Base-by-base conservation (phyloP, 2,113 vertebrate genomes). In the Pangasianodon hypophthalmus region DNA sequence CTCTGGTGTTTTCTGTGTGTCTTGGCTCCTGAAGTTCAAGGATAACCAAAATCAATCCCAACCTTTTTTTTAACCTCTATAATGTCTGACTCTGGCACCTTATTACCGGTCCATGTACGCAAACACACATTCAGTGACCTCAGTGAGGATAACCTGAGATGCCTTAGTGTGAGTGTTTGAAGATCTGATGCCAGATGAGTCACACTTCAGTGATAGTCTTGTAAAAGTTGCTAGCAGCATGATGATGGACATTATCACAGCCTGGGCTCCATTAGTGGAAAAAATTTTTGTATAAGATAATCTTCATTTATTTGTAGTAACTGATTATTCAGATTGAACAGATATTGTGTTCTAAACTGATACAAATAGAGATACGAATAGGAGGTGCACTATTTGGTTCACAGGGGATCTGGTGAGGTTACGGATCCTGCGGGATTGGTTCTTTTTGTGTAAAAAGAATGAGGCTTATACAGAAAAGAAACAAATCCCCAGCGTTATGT, bases 141-240 rank as follows among this genome's bases (percentile, higher is more conserved):
- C 67, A 73, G 48, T n/a, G 19, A 19, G 26, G 79, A 81, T 84
- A 84, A 86, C 44, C 50, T 69, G 56, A 88, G 50, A 88, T 89
- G 89, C 56, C 18, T 82, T 10, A 56, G 75, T 90, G 92, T 87
- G 73, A 90, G 82, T 88, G 84, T 87, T 89, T 91, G 50, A 69
- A 67, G 90, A 73, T 79, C 24, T 84, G 84, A 13, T 91, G 87
- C 71, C 80, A 69, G 41, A 21, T 62, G 77, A 77, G 87, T 90
- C 41, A 86, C 87, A 91, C 91, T 85, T 77, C 85, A 48, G 41
- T 69, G 52, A 85, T 48, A 87, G 24, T n/a, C 41, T 80, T 37
- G 58, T 67, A 85, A 64, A 91, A 77, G 83, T 16, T 80, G 69
- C 56, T 91, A 58, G 48, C 37, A 19, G 58, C 18, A 58, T 21